These are phyloP conservation scores for Acrocephalus scirpaceus DNA, from an alignment of 2,797 vertebrate genomes.

Conservation along the genomic window DNA sequence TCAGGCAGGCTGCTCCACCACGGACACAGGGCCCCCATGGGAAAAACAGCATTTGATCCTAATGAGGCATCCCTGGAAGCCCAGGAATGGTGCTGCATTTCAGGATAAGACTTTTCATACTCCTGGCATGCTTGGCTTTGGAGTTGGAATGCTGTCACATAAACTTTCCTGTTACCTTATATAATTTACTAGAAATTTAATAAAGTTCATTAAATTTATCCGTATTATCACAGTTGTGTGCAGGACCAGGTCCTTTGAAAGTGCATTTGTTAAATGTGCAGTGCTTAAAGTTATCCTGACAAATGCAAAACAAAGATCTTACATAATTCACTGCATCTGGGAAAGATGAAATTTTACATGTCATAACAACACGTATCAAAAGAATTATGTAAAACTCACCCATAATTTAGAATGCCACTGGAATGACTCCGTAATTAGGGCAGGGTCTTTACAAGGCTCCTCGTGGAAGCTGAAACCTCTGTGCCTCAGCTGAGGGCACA, in stretches of 20 bases:
- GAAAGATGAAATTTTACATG: slow-evolving; percentile 41
- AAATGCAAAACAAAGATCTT: slow-evolving; percentile 40
- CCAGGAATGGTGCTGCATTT: neutral
- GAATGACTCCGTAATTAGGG: slow-evolving; percentile 55
- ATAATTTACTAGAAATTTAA: neutral
- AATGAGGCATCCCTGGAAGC: neutral
- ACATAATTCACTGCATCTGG: slow-evolving; percentile 30
- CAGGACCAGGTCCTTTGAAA: neutral
- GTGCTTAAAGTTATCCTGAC: neutral
- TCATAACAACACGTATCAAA: slow-evolving; percentile 37
- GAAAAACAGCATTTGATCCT: neutral
- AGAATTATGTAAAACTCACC: slow-evolving; percentile 56
- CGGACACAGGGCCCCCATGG: neutral
- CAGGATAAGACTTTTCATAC: neutral
- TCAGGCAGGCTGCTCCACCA: neutral
- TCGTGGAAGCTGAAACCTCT: neutral
- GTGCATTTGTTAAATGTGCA: neutral
- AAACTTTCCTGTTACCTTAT: neutral
- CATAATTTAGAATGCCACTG: slow-evolving; percentile 57
- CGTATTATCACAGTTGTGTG: neutral
- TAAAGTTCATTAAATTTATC: neutral
- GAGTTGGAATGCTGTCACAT: neutral
- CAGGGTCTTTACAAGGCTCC: slow-evolving; percentile 37
- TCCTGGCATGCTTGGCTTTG: neutral
- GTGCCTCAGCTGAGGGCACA: neutral